Conservation (phyloP, 2,113 vertebrate species). For the Pituophis catenifer region DNA sequence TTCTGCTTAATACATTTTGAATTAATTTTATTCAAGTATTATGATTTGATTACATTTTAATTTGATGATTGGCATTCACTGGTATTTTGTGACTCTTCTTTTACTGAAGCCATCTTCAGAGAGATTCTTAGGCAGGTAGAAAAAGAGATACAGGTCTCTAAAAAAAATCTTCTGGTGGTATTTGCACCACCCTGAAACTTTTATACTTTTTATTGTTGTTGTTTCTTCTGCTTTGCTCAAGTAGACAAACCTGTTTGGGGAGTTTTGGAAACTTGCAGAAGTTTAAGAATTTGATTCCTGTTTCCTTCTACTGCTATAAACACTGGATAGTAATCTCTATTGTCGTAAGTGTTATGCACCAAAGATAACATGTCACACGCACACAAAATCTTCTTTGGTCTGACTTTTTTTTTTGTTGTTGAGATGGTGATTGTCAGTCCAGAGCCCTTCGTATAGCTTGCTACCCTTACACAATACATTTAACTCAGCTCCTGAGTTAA, state of each 20-base stretch:
- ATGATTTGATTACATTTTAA: background rate
- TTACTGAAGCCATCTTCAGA: background rate
- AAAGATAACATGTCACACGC: background rate
- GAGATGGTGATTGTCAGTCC: background rate
- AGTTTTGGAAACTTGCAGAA: slow-evolving; percentile 29
- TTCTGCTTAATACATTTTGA: background rate
- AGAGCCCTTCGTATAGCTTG: background rate
- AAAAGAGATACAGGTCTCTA: background rate
- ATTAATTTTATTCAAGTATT: background rate
- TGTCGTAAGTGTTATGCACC: background rate
- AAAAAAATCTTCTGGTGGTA: background rate
- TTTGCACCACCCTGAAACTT: slow-evolving; percentile 17
- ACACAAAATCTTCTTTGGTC: background rate
- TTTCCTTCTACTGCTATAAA: background rate
- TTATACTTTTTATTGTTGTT: slow-evolving; percentile 25
- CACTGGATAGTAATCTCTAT: background rate
- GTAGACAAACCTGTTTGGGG: slow-evolving; percentile 20
- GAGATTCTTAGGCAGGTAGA: background rate
- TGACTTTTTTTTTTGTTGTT: background rate
- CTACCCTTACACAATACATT: background rate
- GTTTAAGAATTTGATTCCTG: slow-evolving; percentile 12
- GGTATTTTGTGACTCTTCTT: background rate
- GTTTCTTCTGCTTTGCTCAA: slow-evolving; percentile 2
- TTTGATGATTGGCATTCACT: background rate
- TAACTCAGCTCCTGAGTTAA: background rate